Conservation (phyloP, 2,113 vertebrate genomes). For the Hippocampus abdominalis region DNA sequence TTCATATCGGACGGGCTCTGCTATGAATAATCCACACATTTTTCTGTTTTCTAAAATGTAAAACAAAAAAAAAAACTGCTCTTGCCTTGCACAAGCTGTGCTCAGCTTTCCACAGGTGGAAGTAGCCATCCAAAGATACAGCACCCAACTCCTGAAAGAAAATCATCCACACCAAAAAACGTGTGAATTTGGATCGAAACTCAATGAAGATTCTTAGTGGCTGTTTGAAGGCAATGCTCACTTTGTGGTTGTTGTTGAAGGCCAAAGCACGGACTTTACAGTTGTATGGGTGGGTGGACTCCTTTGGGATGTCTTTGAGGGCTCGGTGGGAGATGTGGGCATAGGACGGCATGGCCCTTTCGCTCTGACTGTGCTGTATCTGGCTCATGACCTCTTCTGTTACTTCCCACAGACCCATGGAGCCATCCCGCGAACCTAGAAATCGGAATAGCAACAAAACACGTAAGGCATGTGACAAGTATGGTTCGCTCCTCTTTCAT, state of each 20-base stretch:
- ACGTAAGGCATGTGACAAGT: not conserved
- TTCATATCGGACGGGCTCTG: too few species aligned
- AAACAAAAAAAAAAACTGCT: not conserved
- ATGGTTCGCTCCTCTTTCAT: too few species aligned
- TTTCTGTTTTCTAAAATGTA: not conserved
- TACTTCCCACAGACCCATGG: conserved; percentile 97
- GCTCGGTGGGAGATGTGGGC: conserved; percentile 90
- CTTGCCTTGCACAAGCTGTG: conserved; percentile 87
- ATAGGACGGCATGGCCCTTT: conserved; percentile 84
- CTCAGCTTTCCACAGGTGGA: conserved; percentile 97
- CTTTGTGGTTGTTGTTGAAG: conserved; percentile 95
- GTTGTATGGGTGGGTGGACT: conserved; percentile 92
- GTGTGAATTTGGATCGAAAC: not conserved
- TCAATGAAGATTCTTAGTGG: not conserved
- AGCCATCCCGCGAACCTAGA: conserved; percentile 94
- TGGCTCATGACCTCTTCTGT: conserved; percentile 86
- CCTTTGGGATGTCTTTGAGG: conserved; percentile 95
- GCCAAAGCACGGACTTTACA: conserved; percentile 96
- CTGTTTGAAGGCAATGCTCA: conserved; percentile 42
- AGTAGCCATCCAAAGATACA: conserved; percentile 94
- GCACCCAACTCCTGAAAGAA: conserved; percentile 86
- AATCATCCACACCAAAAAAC: not conserved
- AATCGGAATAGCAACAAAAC: not conserved
- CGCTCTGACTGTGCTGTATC: conserved; percentile 76
- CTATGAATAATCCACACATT: not conserved